Percentiles rank a stretch among this genome's conserved stretches.
Conservation (phyloP, 2,888 invertebrate genomes). For the Agrochola lychnidis region DNA sequence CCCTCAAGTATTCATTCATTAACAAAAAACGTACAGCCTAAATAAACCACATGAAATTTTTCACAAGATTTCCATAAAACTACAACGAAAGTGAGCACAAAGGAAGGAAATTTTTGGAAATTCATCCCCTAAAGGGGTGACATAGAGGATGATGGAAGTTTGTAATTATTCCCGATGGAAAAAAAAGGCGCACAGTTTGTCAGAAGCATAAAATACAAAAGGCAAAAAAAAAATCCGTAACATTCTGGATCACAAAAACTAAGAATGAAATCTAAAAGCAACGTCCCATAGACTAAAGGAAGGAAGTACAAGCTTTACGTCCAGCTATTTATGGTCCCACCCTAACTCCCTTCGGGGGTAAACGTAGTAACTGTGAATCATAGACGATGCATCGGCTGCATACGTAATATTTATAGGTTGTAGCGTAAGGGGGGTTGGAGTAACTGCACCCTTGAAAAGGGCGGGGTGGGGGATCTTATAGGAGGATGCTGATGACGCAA, state of each 20-base stretch:
- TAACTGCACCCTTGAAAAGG: conserved; percentile 38
- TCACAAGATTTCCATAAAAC: too few relatives aligned
- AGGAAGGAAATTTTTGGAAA: neutral
- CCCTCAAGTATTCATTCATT: too few relatives aligned
- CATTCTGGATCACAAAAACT: neutral
- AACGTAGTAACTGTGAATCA: conserved; percentile 42
- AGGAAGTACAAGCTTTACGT: neutral
- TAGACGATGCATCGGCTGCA: conserved; percentile 45
- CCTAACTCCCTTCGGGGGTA: conserved; percentile 13
- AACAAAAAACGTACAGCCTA: too few relatives aligned
- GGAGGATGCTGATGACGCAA: conserved; percentile 19
- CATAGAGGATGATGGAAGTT: neutral
- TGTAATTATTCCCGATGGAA: neutral
- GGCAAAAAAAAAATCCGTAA: too few relatives aligned
- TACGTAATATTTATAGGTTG: conserved; percentile 34
- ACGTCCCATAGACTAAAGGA: neutral
- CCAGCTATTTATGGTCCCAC: conserved; percentile 22
- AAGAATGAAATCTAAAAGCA: conserved; percentile 1
- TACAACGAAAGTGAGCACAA: neutral
- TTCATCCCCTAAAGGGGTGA: too few relatives aligned
- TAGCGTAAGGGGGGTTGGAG: conserved; percentile 29
- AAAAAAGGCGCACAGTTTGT: neutral
- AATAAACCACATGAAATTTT: too few relatives aligned
- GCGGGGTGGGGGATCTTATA: conserved; percentile 11
- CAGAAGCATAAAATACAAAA: neutral